Evolutionary conservation across 2,113 vertebrate species (phyloP).

Genomic region (Callipepla squamata): DNA sequence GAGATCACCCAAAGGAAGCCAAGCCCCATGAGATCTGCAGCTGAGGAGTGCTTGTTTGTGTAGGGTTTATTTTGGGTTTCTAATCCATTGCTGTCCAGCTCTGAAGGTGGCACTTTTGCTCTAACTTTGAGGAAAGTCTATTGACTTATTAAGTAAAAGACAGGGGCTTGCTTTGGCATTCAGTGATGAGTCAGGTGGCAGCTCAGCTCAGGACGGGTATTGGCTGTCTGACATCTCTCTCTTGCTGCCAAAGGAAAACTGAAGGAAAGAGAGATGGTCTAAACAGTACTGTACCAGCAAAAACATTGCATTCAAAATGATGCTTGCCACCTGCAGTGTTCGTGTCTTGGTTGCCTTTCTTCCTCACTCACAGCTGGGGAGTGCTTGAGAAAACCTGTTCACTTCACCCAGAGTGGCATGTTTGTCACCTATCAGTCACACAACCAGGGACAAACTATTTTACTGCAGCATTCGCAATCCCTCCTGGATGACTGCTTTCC

Average conservation of each 20-base stretch:
- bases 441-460: not conserved
- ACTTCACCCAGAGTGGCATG: not conserved
- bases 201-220: not conserved
- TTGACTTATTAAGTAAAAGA: not conserved
- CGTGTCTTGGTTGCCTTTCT: not conserved
- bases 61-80: slow-evolving; percentile 9
- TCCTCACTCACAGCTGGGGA: not conserved
- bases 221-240: not conserved
- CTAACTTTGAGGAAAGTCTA: not conserved
- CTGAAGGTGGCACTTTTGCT: not conserved
- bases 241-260: not conserved
- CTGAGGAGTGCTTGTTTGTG: not conserved
- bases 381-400: not conserved
- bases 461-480: not conserved
- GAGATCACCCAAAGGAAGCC: not conserved
- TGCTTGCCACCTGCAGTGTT: not conserved
- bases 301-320: fast-evolving
- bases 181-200: not conserved
- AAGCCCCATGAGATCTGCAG: not conserved
- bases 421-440: not conserved
- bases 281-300: not conserved
- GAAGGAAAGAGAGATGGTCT: not conserved
- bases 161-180: not conserved
- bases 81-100: not conserved
- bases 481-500: not conserved